Percentiles rank a stretch among this genome's conserved stretches.
These are phyloP conservation scores for Venustoraphidia nigricollis DNA, from an alignment of 2,888 invertebrate species.

Conservation along the genomic window DNA sequence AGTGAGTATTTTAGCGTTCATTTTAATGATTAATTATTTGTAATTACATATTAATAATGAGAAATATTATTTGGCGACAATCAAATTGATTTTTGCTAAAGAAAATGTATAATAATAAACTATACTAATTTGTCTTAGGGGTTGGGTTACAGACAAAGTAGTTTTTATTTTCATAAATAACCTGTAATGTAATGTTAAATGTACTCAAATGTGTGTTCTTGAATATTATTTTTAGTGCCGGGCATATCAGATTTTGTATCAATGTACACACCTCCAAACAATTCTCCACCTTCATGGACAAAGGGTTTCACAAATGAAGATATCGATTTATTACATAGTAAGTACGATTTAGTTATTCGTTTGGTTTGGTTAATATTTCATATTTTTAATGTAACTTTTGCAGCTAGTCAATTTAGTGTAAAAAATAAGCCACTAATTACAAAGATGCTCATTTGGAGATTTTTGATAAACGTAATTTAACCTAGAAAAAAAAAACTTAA, in stretches of 20 bases:
- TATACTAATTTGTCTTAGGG: too few species aligned
- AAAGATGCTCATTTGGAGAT: background rate
- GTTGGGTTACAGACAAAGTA: too few species aligned
- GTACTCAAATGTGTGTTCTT: too few species aligned
- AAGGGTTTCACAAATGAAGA: slow-evolving; percentile 57
- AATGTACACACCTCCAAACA: slow-evolving; percentile 42
- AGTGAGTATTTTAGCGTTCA: slow-evolving; percentile 42
- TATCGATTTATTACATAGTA: slow-evolving; percentile 61
- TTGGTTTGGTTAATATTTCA: too few species aligned
- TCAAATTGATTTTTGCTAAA: too few species aligned
- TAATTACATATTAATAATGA: too few species aligned
- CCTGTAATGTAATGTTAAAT: too few species aligned
- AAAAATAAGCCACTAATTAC: background rate
- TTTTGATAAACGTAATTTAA: background rate
- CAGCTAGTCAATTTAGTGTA: background rate
- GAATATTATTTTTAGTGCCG: slow-evolving; percentile 46
- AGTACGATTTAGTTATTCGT: slow-evolving; percentile 24
- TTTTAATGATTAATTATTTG: background rate
- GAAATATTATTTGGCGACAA: too few species aligned
- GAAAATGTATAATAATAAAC: too few species aligned
- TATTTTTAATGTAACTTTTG: background rate
- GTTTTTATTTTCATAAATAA: too few species aligned
- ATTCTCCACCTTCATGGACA: slow-evolving; percentile 49
- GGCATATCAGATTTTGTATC: slow-evolving; percentile 76
- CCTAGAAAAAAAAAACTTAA: background rate